Base-by-base conservation (phyloP, 2,113 vertebrate genomes). In the Gasterosteus nipponicus region DNA sequence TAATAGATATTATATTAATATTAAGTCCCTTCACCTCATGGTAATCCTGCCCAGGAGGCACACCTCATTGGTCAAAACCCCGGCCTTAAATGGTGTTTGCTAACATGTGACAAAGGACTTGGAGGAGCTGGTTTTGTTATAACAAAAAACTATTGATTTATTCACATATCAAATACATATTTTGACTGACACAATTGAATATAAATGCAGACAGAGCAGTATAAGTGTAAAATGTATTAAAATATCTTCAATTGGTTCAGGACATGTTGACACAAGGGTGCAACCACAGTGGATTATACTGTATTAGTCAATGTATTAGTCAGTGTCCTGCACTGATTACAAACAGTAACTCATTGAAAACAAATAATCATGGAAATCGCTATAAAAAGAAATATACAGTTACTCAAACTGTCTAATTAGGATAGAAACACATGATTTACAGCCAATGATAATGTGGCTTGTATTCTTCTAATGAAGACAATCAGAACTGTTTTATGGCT, bases 321-420 rank as follows among this genome's bases (percentile, higher is more conserved):
- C 89, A 85, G 78, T 81, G 86, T 87, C 89, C 86, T 87, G 86
- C 89, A 87, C 89, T 83, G 86, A 83, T 59, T 35, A 46, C 5
- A 78, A 53, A 81, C 46, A 71, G 10, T 29, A 62, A 58, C 49
- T 78, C 29, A 15, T 29, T 57, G 46, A 87, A 74, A 58, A 75
- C 44, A 70, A 51, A 68, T 31, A 12, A 59, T 67, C 46, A 14
- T 63, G 54, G 22, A 26, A 66, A 47, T 75, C 56, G 73, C 49
- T 33, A 72, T 33, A 64, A 61, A 79, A 75, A 65, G 35, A 60
- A 57, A 6, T 22, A 63, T 22, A 49, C 56, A 71, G 10, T 53
- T 33, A 38, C 39, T 56, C 11, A 62, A 61, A 49, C 53, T 47
- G 66, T 56, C 8, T 47, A 6, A 39, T 41, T 22, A 62, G 15